Percentiles rank a stretch among this genome's conserved stretches.
These are phyloP conservation scores for Notoglanidium macrostoma DNA, from an alignment of 2,797 vertebrate genomes.

Conservation along the genomic window DNA sequence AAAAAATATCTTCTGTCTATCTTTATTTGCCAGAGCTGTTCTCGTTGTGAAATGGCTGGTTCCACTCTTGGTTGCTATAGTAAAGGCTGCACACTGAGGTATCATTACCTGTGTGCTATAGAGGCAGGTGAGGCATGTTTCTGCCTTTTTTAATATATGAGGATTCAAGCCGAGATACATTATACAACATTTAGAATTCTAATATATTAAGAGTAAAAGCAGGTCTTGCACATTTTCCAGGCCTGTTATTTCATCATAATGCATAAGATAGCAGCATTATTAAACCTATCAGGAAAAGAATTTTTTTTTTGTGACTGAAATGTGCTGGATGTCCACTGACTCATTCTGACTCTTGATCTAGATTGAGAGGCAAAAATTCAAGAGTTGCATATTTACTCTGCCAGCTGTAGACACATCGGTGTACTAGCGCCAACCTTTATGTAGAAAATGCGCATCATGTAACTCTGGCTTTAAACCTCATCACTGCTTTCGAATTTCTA, in stretches of 20 bases:
- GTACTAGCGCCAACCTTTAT: no score
- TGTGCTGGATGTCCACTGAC: not conserved
- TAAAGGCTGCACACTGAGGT: conserved; percentile 97
- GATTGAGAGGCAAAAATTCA: not conserved
- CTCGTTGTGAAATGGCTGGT: conserved; percentile 93
- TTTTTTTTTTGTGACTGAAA: not conserved
- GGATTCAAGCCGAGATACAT: not conserved
- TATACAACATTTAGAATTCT: not conserved
- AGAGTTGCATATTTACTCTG: not conserved
- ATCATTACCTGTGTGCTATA: conserved; percentile 94
- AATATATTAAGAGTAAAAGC: not conserved
- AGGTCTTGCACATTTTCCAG: no score
- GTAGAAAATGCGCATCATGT: not conserved
- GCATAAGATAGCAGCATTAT: not conserved
- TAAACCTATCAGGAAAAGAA: no score
- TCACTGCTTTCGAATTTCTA: not conserved
- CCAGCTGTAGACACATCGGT: not conserved
- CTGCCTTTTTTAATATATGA: not conserved
- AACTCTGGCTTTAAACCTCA: not conserved
- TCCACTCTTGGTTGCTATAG: conserved; percentile 98
- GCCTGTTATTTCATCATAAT: not conserved
- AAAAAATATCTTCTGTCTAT: not conserved
- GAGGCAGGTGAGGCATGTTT: conserved; percentile 84
- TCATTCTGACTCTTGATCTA: no score
- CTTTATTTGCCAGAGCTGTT: conserved; percentile 82